phyloP scores from a whole-genome alignment of 1,140 invertebrate species.

The Diplogasteroides magnus region DNA sequence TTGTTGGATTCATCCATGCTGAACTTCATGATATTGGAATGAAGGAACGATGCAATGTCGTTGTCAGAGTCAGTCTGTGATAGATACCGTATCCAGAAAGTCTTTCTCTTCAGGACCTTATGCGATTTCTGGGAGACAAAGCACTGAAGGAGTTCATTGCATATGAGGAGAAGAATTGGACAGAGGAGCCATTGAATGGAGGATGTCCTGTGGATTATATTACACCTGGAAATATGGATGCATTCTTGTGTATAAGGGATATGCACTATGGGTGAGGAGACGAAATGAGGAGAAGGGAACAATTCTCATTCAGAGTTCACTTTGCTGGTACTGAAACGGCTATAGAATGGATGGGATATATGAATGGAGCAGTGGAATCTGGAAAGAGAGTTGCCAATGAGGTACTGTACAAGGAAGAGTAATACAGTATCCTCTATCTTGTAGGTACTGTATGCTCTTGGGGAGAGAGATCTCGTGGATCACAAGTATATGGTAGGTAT shows the following conservation, averaged over 20 bases:
- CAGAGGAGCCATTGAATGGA: conserved; percentile 55
- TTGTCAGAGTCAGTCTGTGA: neutral
- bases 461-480: neutral
- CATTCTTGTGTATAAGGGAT: conserved; percentile 3
- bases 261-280: neutral
- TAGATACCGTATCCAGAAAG: no score
- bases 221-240: conserved; percentile 27
- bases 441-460: neutral
- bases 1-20: conserved; percentile 5
- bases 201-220: conserved; percentile 53
- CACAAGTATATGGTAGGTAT: neutral
- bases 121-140: conserved; percentile 22
- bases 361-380: conserved; percentile 60
- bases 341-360: conserved; percentile 61
- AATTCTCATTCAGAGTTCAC: conserved; percentile 49
- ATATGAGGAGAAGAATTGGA: conserved; percentile 57
- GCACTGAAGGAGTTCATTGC: conserved; percentile 25
- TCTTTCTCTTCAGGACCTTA: conserved; percentile 21
- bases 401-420: conserved; percentile 57
- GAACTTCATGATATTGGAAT: neutral
- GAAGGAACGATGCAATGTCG: neutral
- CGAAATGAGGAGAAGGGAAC: conserved; percentile 28
- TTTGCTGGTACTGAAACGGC: conserved; percentile 64
- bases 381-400: conserved; percentile 62
- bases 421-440: no score